Conservation (phyloP, 2,888 invertebrate genomes). For the Tetranychus piercei region DNA sequence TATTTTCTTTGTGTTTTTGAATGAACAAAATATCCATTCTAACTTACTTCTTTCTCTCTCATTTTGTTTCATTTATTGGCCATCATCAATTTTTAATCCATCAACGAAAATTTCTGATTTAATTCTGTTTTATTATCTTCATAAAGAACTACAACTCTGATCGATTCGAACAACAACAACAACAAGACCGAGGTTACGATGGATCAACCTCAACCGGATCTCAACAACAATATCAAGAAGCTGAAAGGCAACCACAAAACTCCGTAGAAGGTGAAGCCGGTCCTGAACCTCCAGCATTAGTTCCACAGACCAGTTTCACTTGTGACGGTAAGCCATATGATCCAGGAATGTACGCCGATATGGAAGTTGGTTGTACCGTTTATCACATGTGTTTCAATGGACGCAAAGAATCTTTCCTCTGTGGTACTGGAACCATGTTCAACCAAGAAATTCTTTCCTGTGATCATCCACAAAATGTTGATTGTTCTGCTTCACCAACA, state of each 20-base stretch:
- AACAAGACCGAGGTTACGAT: slow-evolving; percentile 9
- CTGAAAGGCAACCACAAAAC: background rate
- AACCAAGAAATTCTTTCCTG: slow-evolving; percentile 29
- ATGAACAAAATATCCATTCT: too few relatives aligned
- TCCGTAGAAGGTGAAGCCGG: slow-evolving; percentile 9
- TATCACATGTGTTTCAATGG: slow-evolving; percentile 30
- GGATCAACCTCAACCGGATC: background rate
- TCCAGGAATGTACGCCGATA: slow-evolving; percentile 77
- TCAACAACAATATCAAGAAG: slow-evolving; percentile 9
- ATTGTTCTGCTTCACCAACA: slow-evolving; percentile 47
- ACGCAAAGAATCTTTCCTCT: slow-evolving; percentile 33
- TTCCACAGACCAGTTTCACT: slow-evolving; percentile 59
- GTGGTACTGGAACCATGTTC: slow-evolving; percentile 30
- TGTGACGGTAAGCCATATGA: slow-evolving; percentile 53
- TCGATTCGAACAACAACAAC: slow-evolving; percentile 10
- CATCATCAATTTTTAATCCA: background rate
- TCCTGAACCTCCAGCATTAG: slow-evolving; percentile 10
- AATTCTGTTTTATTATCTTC: background rate
- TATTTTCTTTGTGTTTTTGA: background rate
- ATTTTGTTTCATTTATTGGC: background rate
- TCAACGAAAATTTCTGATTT: too few relatives aligned
- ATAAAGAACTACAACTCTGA: background rate
- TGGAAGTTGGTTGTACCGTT: slow-evolving; percentile 43
- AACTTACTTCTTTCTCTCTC: background rate
- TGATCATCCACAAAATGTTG: slow-evolving; percentile 30